These are phyloP conservation scores for Aurelia coerulea DNA, from an alignment of 30 jellyfish, hydroid and myxozoan species.

Conservation along the genomic window DNA sequence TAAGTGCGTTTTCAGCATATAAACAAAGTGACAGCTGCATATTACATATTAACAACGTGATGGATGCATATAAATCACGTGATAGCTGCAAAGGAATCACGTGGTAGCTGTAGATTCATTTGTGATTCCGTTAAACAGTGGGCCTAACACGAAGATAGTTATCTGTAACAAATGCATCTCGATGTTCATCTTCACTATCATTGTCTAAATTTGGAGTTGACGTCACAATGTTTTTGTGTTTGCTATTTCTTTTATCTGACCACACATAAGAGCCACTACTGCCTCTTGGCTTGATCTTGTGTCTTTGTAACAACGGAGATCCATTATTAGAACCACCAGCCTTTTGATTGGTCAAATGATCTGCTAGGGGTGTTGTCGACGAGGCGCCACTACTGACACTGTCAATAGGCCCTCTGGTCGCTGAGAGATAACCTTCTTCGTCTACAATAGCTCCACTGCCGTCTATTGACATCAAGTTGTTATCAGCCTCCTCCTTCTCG, in stretches of 20 bases:
- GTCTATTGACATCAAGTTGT: background rate
- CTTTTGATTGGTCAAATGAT: background rate
- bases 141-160: background rate
- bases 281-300: background rate
- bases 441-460: background rate
- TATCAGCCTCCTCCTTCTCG: background rate
- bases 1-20: no score
- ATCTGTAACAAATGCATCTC: background rate
- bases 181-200: background rate
- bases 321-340: background rate
- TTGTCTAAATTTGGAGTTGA: background rate
- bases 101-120: no score
- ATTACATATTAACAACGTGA: no score
- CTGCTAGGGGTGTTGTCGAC: constrained; percentile 52
- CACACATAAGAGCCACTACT: background rate
- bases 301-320: no score
- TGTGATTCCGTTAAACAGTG: no score
- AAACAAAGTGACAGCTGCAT: no score
- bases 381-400: constrained; percentile 25
- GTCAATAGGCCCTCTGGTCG: background rate
- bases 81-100: no score
- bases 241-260: background rate
- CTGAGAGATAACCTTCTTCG: constrained; percentile 3
- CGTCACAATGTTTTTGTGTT: background rate
- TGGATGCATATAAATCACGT: no score